Evolutionary conservation across 2,888 invertebrate species (phyloP).

Genomic region (Sarcophaga carnaria): DNA sequence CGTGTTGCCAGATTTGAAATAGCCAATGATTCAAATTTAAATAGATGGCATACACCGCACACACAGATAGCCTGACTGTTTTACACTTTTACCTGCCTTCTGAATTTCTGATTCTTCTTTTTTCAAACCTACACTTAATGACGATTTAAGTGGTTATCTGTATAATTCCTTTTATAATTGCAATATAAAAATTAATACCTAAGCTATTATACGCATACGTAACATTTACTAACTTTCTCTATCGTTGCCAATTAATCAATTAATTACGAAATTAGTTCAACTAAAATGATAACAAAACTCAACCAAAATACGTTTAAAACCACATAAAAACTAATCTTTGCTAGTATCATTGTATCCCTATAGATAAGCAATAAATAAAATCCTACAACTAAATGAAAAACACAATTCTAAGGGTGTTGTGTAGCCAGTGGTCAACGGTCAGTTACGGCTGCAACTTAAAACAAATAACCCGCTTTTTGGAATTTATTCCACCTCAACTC

Average conservation of each 20-base stretch:
- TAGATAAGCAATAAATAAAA: slow-evolving; percentile 11
- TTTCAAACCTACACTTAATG: too few relatives aligned
- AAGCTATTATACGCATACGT: not conserved
- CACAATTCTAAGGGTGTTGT: slow-evolving; percentile 16
- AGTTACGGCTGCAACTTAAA: slow-evolving; percentile 35
- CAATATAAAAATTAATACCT: not conserved
- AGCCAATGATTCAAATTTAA: too few relatives aligned
- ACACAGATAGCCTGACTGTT: too few relatives aligned
- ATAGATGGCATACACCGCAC: too few relatives aligned
- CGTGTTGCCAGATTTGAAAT: too few relatives aligned
- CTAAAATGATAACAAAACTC: slow-evolving; percentile 16
- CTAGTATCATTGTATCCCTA: not conserved
- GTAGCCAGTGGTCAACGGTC: slow-evolving; percentile 15
- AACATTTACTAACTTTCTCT: slow-evolving; percentile 29
- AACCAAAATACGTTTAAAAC: slow-evolving; percentile 30
- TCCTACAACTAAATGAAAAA: not conserved
- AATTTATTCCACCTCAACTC: not conserved
- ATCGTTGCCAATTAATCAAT: slow-evolving; percentile 58
- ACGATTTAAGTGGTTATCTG: not conserved
- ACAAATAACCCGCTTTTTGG: slow-evolving; percentile 31
- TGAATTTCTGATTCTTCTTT: too few relatives aligned
- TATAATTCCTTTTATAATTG: not conserved
- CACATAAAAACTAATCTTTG: slow-evolving; percentile 10
- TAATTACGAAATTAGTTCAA: slow-evolving; percentile 58
- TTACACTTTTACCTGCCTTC: too few relatives aligned